Evolutionary conservation across 2,797 vertebrate genomes (phyloP), one percentile per base, ranked within the genome.

Genomic region (Pseudochirops corinnae): DNA sequence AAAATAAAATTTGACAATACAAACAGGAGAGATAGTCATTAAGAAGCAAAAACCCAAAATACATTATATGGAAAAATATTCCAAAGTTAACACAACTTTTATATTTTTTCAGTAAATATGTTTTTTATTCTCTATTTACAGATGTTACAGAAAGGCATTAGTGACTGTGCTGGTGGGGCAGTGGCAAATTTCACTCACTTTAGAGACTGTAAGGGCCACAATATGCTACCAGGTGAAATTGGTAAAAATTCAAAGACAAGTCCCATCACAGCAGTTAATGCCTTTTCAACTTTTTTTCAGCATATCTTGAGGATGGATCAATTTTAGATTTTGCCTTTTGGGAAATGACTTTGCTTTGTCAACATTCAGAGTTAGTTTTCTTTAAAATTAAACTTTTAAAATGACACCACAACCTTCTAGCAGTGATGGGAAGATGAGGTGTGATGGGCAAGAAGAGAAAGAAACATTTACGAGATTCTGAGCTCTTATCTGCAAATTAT

Each of bases 51-150:
- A 94, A 98, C 97, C 94, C 91, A 55, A 96, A 90, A 93, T 92
- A 95, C 74, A 98, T 93, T 53, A 96, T 98, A 96, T 97, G 96
- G 97, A 98, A 98, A 98, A 98, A 97, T 94, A 98, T 90, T 98
- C 92, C 4, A 52, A 98, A 97, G 96, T 95, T 95, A 96, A 96
- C 96, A 92, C 97, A 90, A 95, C 93, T 94, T 95, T 97, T n/a
- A 53, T 95, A 58, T 58, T 95, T 87, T 87, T 97, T 93, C 95
- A 94, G 97, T 96, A 96, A 98, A 98, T 98, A 97, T 91, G 97
- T 97, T 97, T 62, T 55, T 91, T 93, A 96, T 97, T 97, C 97
- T 96, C 94, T 97, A 97, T 98, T 97, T 98, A 98, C 98, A 98
- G 96, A 94, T 96, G 98, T 96, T 96, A 97, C 96, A 98, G 96